phyloP scores from a whole-genome alignment of 2,113 vertebrate species.

The Gymnarchus niloticus region DNA sequence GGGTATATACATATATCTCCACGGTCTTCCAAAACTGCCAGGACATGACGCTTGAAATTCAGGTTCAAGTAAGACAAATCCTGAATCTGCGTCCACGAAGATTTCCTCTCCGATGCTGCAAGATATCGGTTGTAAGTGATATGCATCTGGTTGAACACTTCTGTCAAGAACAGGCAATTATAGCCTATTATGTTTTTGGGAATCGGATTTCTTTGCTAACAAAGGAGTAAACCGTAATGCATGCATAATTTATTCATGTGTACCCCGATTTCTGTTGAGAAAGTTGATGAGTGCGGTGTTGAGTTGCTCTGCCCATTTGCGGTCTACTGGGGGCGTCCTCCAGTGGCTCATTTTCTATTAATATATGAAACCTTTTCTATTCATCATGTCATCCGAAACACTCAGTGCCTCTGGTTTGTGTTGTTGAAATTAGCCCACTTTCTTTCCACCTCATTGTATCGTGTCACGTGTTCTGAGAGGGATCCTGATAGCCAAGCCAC shows the following conservation, averaged over 20 bases:
- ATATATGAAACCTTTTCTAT: slow-evolving; percentile 58
- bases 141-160: slow-evolving; percentile 45
- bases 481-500: slow-evolving; percentile 40
- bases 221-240: slow-evolving; percentile 50
- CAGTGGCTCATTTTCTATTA: slow-evolving; percentile 64
- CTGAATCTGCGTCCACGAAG: not conserved
- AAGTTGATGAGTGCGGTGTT: slow-evolving; percentile 72
- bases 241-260: slow-evolving; percentile 70
- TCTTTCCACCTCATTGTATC: slow-evolving; percentile 45
- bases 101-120: slow-evolving; percentile 36
- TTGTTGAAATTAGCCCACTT: slow-evolving; percentile 39
- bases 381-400: slow-evolving; percentile 59
- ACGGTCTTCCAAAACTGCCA: not conserved
- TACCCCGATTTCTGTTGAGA: slow-evolving; percentile 66
- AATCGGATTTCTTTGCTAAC: slow-evolving; percentile 56
- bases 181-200: slow-evolving; percentile 48
- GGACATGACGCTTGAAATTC: not conserved
- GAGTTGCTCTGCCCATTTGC: slow-evolving; percentile 64
- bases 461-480: slow-evolving; percentile 43
- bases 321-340: slow-evolving; percentile 51
- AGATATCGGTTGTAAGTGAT: not conserved
- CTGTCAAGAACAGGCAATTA: slow-evolving; percentile 31
- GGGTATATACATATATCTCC: not conserved
- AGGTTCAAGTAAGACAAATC: not conserved
- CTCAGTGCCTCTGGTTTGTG: slow-evolving; percentile 44